These are phyloP conservation scores for Macrochelys suwanniensis DNA, from an alignment of 2,797 vertebrate genomes.

Conservation along the genomic window DNA sequence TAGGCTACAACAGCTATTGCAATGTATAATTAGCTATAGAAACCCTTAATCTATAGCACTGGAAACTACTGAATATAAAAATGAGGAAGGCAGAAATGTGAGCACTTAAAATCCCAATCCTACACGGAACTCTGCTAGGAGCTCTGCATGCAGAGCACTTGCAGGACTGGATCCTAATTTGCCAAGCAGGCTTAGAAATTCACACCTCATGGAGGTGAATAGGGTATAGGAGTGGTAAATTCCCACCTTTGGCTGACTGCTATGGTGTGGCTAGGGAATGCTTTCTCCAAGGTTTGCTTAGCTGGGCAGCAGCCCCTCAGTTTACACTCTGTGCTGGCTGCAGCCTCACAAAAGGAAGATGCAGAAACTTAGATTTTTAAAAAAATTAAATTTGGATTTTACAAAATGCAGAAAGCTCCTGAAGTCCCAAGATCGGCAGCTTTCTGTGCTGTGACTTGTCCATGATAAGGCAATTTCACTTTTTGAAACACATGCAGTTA, in stretches of 20 bases:
- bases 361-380: background rate
- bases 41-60: background rate
- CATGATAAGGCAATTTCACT: too few species aligned
- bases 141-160: background rate
- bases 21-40: background rate
- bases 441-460: background rate
- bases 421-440: background rate
- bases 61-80: rapidly evolving
- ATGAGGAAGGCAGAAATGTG: background rate
- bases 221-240: background rate
- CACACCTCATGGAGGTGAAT: constrained; percentile 48
- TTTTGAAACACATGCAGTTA: background rate
- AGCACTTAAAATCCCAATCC: background rate
- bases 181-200: rapidly evolving
- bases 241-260: rapidly evolving
- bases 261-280: background rate
- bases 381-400: background rate
- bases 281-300: background rate
- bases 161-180: background rate
- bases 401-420: background rate
- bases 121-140: background rate
- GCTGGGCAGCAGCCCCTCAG: background rate
- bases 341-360: background rate
- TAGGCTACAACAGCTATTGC: background rate
- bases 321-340: background rate